Base-by-base conservation (phyloP, 2,113 vertebrate genomes). In the Cinclus mexicanus region DNA sequence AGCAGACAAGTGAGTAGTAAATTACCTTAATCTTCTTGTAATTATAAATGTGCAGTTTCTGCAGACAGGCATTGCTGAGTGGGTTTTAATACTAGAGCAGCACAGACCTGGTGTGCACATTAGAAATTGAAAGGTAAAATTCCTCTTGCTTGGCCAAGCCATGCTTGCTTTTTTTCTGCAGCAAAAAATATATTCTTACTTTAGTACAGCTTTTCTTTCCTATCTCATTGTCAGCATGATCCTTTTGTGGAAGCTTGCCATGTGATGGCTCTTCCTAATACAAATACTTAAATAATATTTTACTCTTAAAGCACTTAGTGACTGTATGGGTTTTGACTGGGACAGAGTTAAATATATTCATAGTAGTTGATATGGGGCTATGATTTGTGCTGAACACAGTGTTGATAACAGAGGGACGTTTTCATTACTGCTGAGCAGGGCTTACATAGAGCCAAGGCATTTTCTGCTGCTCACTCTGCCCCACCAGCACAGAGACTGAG, bases 1-100 rank as follows among this genome's bases (percentile, higher is more conserved):
- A 94, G 15, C 35, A 82, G 84, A 93, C 47, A 81, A 63, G 80
- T 75, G 52, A 74, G 63, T 53, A 65, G 56, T 71, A 94, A 91
- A 94, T 95, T 94, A 89, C 60, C 77, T 93, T 94, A 83, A 91
- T 95, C 81, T 91, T 37, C 60, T 92, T 90, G 93, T 94, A 94
- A 94, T 92, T 93, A 92, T 65, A 85, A 93, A 79, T 63, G 26
- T 68, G 44, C 42, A 37, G 35, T 26, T 94, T 61, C 74, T 94
- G 33, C 57, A 92, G 82, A 78, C 29, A 67, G 33, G 23, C 14
- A 63, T 83, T 70, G 55, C 42, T 67, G 72, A 78, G 55, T 47
- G 41, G 35, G 67, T 81, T 89, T 89, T 91, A 87, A 91, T 65
- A 81, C 23, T 18, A 74, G 7, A 84, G 24, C 56, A 71, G 64